phyloP scores from a whole-genome alignment of 2,888 invertebrate species.

The Aleiodes alternator region DNA sequence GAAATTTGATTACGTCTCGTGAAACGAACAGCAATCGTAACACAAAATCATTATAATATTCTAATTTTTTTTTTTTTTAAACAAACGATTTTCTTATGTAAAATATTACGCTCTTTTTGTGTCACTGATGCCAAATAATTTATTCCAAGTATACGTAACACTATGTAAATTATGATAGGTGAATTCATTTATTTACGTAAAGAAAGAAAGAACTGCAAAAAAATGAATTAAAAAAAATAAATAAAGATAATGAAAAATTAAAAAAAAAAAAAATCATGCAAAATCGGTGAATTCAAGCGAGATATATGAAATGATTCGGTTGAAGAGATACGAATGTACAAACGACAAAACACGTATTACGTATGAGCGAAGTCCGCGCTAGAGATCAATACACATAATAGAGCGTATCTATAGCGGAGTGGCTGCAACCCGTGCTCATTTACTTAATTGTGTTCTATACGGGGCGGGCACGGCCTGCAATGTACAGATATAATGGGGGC shows the following conservation, averaged over 20 bases:
- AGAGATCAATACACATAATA: conserved; percentile 75
- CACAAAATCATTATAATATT: conserved; percentile 41
- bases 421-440: conserved; percentile 74
- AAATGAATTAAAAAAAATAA: neutral
- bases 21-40: neutral
- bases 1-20: conserved; percentile 19
- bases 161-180: neutral
- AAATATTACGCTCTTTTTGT: neutral
- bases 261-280: neutral
- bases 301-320: conserved; percentile 30
- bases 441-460: conserved; percentile 75
- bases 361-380: conserved; percentile 71
- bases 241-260: neutral
- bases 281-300: conserved; percentile 2
- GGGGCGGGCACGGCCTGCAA: conserved; percentile 56
- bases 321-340: conserved; percentile 66
- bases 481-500: conserved; percentile 17
- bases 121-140: too few relatives aligned
- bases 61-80: conserved; percentile 17
- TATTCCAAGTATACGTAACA: neutral
- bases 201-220: neutral
- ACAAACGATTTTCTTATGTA: neutral
- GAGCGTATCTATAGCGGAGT: conserved; percentile 72
- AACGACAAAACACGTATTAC: conserved; percentile 73
- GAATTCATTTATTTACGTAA: too few relatives aligned